Conservation (phyloP, 2,888 invertebrate genomes). For the Melanargia galathea region DNA sequence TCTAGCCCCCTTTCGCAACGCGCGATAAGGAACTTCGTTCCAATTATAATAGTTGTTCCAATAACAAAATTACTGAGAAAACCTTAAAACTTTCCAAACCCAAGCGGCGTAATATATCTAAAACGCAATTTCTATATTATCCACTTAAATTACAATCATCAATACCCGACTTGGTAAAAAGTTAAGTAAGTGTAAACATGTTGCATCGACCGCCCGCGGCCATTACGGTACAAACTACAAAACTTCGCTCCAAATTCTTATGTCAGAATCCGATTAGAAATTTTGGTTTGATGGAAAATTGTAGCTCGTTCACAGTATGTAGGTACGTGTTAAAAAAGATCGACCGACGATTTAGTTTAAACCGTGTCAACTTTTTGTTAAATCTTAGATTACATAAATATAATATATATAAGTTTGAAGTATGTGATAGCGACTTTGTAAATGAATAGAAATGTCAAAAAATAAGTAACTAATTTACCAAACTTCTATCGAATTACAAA, state of each 20-base stretch:
- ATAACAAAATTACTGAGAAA: conserved; percentile 12
- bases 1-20: too few relatives aligned
- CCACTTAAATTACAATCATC: conserved; percentile 35
- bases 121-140: conserved; percentile 27
- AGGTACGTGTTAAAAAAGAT: not conserved
- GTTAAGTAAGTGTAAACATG: conserved; percentile 31
- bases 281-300: conserved; percentile 71
- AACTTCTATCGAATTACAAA: too few relatives aligned
- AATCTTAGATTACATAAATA: conserved; percentile 68
- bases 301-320: conserved; percentile 30
- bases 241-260: conserved; percentile 60
- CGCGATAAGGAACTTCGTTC: too few relatives aligned
- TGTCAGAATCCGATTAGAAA: conserved; percentile 70
- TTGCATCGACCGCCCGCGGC: conserved; percentile 50
- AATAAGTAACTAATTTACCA: too few relatives aligned
- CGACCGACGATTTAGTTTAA: not conserved
- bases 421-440: conserved; percentile 1
- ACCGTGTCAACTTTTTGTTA: conserved; percentile 54
- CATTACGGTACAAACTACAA: conserved; percentile 59
- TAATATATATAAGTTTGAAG: conserved; percentile 29
- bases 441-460: too few relatives aligned
- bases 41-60: not conserved
- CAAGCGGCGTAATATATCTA: conserved; percentile 11
- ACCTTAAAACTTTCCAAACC: conserved; percentile 15
- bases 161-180: conserved; percentile 22